phyloP scores from a whole-genome alignment of 2,888 invertebrate species.

The Cephus pygmeus region DNA sequence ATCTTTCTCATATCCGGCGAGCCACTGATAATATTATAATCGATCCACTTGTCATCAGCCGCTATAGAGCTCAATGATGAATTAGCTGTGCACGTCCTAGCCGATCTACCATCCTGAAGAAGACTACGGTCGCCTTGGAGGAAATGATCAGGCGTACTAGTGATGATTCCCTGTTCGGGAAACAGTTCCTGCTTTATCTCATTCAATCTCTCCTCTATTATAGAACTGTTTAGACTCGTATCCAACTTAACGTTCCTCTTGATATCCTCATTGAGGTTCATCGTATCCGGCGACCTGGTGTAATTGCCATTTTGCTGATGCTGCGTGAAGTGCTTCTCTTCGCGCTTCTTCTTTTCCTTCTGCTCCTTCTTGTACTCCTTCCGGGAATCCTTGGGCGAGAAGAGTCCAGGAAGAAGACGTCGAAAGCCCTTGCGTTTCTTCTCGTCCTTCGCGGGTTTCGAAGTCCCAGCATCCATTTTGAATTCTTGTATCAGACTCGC shows the following conservation, averaged over 20 bases:
- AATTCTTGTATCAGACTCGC: constrained; percentile 54
- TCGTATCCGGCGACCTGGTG: constrained; percentile 56
- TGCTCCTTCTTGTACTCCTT: constrained; percentile 55
- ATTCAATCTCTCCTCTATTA: constrained; percentile 56
- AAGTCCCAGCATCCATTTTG: constrained; percentile 53
- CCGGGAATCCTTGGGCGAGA: constrained; percentile 58
- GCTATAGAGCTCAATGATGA: constrained; percentile 52
- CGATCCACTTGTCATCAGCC: constrained; percentile 52
- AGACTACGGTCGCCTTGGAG: constrained; percentile 35
- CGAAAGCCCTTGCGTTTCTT: constrained; percentile 58
- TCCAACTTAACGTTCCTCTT: constrained; percentile 57
- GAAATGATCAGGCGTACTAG: constrained; percentile 57
- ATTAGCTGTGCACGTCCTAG: constrained; percentile 43
- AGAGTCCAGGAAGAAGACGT: constrained; percentile 54
- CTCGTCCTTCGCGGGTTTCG: constrained; percentile 63
- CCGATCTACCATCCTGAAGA: constrained; percentile 32
- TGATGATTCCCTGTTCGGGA: constrained; percentile 51
- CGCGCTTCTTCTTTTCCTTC: constrained; percentile 50
- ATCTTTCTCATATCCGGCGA: constrained; percentile 51
- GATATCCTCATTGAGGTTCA: constrained; percentile 61
- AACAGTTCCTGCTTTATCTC: constrained; percentile 59
- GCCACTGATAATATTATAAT: constrained; percentile 44
- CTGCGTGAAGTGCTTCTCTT: constrained; percentile 54
- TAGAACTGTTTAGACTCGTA: constrained; percentile 53
- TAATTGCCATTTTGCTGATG: constrained; percentile 61